Conservation (phyloP, 1,140 invertebrate species). For the Chrysoperla carnea region DNA sequence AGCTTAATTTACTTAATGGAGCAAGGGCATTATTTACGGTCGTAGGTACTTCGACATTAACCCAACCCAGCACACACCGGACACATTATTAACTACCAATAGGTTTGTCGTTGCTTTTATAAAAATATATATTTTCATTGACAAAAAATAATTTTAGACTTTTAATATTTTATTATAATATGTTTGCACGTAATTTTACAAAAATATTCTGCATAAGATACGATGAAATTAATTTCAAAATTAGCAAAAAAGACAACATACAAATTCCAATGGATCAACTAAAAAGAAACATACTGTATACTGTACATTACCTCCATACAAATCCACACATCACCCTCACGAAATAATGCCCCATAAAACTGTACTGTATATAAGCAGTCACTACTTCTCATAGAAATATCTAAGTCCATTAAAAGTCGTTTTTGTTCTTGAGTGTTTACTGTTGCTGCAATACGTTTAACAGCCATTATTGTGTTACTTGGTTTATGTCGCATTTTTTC, state of each 20-base stretch:
- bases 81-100: no score
- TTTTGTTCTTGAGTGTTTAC: conserved; percentile 81
- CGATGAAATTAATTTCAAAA: background rate
- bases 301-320: conserved; percentile 68
- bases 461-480: conserved; percentile 81
- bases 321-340: conserved; percentile 95
- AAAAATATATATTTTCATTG: no score
- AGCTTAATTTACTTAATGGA: no score
- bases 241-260: background rate
- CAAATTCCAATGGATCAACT: background rate
- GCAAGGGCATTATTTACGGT: no score
- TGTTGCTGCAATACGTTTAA: conserved; percentile 65
- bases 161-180: no score
- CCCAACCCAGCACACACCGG: no score
- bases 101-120: no score
- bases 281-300: background rate
- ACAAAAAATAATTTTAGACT: no score
- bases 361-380: conserved; percentile 94
- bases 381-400: conserved; percentile 85
- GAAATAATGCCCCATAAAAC: conserved; percentile 93
- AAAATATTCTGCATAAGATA: no score
- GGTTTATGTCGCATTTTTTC: conserved; percentile 88
- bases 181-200: no score
- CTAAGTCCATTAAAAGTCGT: conserved; percentile 90
- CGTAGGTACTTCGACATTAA: no score